Evolutionary conservation across 2,113 vertebrate species (phyloP).

Genomic region (Dinomys branickii): DNA sequence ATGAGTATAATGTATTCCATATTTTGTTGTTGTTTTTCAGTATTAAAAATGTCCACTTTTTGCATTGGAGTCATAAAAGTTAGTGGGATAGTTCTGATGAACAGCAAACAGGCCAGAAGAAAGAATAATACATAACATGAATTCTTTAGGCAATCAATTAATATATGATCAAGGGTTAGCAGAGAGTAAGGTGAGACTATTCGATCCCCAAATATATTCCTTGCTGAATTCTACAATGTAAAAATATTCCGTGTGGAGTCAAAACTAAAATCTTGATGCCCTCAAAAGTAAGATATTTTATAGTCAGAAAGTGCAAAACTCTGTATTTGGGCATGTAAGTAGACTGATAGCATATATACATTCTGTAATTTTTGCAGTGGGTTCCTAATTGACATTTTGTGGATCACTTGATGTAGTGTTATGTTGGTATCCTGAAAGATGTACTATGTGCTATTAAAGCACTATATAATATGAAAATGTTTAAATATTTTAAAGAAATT

Average conservation of each 20-base stretch:
- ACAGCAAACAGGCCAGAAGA: constrained; percentile 71
- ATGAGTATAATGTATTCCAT: constrained; percentile 58
- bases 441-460: neutral
- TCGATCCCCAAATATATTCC: neutral
- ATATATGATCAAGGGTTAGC: constrained; percentile 56
- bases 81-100: constrained; percentile 71
- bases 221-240: neutral
- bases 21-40: constrained; percentile 74
- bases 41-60: constrained; percentile 80
- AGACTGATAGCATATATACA: neutral
- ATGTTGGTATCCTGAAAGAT: neutral
- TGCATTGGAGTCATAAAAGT: constrained; percentile 70
- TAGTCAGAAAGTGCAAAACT: neutral
- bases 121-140: constrained; percentile 60
- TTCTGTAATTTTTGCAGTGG: neutral
- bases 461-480: neutral
- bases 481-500: neutral
- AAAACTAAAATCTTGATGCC: constrained; percentile 28
- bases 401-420: neutral
- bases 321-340: accelerated
- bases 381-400: neutral
- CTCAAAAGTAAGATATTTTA: neutral
- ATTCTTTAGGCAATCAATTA: constrained; percentile 77
- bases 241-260: constrained; percentile 29
- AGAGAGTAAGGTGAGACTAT: constrained; percentile 57